Evolutionary conservation across 2,888 invertebrate genomes (phyloP), one percentile per base, ranked within the genome.

Genomic region (Drosophila longiperda): DNA sequence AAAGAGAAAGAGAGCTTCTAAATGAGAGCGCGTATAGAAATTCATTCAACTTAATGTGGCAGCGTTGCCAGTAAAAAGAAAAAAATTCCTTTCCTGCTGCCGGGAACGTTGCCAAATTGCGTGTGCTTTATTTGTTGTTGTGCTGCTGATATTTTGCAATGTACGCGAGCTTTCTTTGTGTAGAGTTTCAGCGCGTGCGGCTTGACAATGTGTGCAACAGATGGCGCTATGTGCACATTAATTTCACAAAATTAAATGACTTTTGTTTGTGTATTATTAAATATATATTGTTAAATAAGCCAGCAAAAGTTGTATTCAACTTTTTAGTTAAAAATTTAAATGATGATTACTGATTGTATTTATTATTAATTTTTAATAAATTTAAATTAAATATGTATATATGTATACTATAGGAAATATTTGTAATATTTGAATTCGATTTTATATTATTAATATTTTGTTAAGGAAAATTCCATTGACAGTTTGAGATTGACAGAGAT

Each of bases 81-180:
- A 68, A 57, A 4, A 4, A 2, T 29, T 42, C 6, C 2, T 67
- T 63, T 11, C 40, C 36, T 26, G 33, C 36, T 40, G 50, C 45
- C 32, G 12, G 23, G 26, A 42, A 40, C 45, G 40, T 5, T 64
- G 64, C 17, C 15, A 40, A 38, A 38, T 7, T 66, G 60, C 40
- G 66, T 66, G 57, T 53, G 74, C 66, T 65, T 64, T 54, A 15
- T 4, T 45, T 45, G 15, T 45, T 45, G 45, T 23, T 23, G 52
- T 40, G 29, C 36, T 57, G 58, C 54, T 55, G 36, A n/a, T 40
- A 33, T 33, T 38, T 15, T 38, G 52, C 11, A 54, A 20, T 23
- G 4, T 26, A 40, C 36, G 36, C 9, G 40, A 78, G 79, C 73
- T 78, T 80, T 29, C 29, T 87, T 72, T 78, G 83, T 89, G 88